These are phyloP conservation scores for Nemapogon koenigi DNA, from an alignment of 2,888 invertebrate species.

Conservation along the genomic window DNA sequence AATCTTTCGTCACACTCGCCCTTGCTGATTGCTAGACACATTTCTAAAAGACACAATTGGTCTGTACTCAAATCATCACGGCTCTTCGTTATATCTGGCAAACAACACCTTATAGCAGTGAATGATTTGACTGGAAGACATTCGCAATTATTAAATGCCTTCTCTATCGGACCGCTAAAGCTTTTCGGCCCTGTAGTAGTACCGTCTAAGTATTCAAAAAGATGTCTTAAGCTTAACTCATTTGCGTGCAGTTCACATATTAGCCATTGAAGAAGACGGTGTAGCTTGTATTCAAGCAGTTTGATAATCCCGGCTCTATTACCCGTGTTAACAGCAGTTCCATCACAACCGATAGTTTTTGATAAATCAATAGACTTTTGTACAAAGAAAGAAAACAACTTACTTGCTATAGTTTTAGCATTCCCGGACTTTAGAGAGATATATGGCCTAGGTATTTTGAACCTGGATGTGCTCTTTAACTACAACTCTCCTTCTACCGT, in stretches of 20 bases:
- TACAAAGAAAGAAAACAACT: constrained; percentile 6
- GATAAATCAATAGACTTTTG: constrained; percentile 1
- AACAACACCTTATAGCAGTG: background rate
- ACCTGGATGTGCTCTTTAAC: constrained; percentile 7
- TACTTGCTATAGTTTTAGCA: constrained; percentile 7
- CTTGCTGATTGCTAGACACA: too few species aligned
- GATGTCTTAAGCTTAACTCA: too few species aligned
- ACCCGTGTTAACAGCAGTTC: too few species aligned
- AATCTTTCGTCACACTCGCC: background rate
- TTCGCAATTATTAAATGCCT: background rate
- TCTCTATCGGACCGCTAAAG: background rate
- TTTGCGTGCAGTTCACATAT: too few species aligned
- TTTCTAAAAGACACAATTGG: background rate
- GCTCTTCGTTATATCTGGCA: too few species aligned
- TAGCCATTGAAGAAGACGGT: constrained; percentile 7
- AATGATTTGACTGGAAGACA: background rate
- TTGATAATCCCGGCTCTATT: constrained; percentile 4
- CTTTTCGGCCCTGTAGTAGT: background rate
- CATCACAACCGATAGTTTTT: too few species aligned
- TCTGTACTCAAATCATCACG: too few species aligned
- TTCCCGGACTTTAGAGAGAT: background rate
- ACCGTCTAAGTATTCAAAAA: constrained; percentile 7
- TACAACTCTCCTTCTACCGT: constrained; percentile 7
- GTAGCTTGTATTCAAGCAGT: constrained; percentile 6
- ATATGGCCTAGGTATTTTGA: constrained; percentile 9